Percentiles rank a stretch among this genome's conserved stretches.
phyloP scores from a whole-genome alignment of 2,888 invertebrate species.

The Drosophila hamatofila region DNA sequence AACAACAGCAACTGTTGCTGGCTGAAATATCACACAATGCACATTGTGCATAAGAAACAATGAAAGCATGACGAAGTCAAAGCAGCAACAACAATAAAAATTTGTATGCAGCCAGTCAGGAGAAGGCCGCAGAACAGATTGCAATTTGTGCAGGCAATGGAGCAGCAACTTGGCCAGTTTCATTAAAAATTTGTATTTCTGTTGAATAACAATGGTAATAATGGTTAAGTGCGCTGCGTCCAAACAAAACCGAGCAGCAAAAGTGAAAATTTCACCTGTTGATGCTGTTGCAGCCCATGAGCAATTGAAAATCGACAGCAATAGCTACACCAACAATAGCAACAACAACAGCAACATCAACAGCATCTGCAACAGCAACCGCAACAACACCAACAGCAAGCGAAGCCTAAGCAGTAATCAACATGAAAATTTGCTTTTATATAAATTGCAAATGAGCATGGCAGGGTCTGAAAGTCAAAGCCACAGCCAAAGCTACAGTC shows the following conservation, averaged over 20 bases:
- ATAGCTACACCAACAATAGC: slow-evolving; percentile 21
- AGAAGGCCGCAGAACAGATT: slow-evolving; percentile 73
- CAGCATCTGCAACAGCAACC: slow-evolving; percentile 34
- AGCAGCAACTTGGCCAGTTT: slow-evolving; percentile 79
- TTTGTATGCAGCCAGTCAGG: slow-evolving; percentile 52
- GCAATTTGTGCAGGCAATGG: slow-evolving; percentile 82
- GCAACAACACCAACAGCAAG: slow-evolving; percentile 14
- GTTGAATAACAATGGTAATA: slow-evolving; percentile 80
- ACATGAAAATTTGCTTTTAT: slow-evolving; percentile 54
- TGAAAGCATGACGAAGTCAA: slow-evolving; percentile 76
- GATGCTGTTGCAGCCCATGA: slow-evolving; percentile 49
- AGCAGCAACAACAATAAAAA: slow-evolving; percentile 39
- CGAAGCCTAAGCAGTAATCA: slow-evolving; percentile 34
- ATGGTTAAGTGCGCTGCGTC: slow-evolving; percentile 64
- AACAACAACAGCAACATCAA: slow-evolving; percentile 34
- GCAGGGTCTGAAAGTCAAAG: slow-evolving; percentile 36
- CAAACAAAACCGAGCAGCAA: slow-evolving; percentile 56
- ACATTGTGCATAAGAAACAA: slow-evolving; percentile 69
- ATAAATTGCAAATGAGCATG: slow-evolving; percentile 68
- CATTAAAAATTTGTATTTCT: slow-evolving; percentile 75
- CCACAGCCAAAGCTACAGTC: slow-evolving; percentile 29
- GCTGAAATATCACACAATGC: slow-evolving; percentile 63
- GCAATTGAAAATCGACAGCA: slow-evolving; percentile 56
- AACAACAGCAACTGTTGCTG: slow-evolving; percentile 24
- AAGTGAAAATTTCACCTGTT: slow-evolving; percentile 76